These are phyloP conservation scores for Drymonia ruficornis DNA, from an alignment of 2,888 invertebrate genomes.

Conservation along the genomic window DNA sequence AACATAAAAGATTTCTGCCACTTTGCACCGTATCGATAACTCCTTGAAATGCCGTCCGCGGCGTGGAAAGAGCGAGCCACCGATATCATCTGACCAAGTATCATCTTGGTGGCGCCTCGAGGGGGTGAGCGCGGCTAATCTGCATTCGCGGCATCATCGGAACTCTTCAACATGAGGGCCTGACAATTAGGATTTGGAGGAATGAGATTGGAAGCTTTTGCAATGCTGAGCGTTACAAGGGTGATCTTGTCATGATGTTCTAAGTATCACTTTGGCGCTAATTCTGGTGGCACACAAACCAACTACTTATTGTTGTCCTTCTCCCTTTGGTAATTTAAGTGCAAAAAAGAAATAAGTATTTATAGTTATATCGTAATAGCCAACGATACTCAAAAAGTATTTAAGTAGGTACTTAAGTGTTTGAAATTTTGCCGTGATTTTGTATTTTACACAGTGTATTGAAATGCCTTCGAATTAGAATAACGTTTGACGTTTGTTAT, in stretches of 20 bases:
- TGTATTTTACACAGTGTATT: no score
- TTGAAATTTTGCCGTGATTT: no score
- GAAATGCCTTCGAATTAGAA: no score
- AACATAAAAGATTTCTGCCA: slow-evolving; percentile 64
- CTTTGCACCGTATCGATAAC: slow-evolving; percentile 71
- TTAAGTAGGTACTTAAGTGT: no score
- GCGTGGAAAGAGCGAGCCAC: slow-evolving; percentile 70
- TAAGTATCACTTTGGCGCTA: not conserved
- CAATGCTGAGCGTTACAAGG: slow-evolving; percentile 13
- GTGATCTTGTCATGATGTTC: not conserved
- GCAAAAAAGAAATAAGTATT: no score
- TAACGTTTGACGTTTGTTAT: no score
- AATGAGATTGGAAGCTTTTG: slow-evolving; percentile 40
- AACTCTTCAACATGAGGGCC: slow-evolving; percentile 15
- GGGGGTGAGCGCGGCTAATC: slow-evolving; percentile 74
- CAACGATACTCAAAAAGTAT: no score
- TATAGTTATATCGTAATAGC: no score
- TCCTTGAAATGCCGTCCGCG: slow-evolving; percentile 55
- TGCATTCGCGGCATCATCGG: slow-evolving; percentile 64
- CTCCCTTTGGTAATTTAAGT: no score
- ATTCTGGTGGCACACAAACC: no score
- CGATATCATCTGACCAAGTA: slow-evolving; percentile 63
- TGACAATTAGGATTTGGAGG: slow-evolving; percentile 49
- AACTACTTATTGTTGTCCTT: no score
- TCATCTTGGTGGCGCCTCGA: slow-evolving; percentile 47